These are phyloP conservation scores for Chelonia mydas DNA, from an alignment of 2,797 vertebrate species.

Conservation along the genomic window DNA sequence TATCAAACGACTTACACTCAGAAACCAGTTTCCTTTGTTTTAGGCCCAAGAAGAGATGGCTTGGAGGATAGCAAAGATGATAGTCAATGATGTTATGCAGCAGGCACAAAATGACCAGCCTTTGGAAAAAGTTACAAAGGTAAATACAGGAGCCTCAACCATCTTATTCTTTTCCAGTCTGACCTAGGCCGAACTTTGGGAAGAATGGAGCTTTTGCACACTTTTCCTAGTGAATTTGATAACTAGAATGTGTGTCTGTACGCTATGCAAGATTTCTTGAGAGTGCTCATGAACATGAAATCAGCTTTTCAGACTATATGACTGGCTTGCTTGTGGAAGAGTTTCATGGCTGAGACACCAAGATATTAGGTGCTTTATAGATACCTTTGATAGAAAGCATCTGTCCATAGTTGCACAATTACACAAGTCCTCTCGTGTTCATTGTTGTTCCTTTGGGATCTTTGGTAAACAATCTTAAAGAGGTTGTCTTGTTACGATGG, in stretches of 20 bases:
- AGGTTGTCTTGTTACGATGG: background rate
- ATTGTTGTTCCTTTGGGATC: background rate
- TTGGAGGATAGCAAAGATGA: constrained; percentile 99
- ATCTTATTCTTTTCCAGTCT: background rate
- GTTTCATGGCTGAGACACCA: background rate
- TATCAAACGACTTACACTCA: background rate
- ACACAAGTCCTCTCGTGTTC: background rate
- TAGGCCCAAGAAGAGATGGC: constrained; percentile 99
- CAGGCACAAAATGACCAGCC: constrained; percentile 91
- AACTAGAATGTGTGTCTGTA: background rate
- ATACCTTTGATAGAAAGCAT: background rate
- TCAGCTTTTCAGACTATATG: background rate
- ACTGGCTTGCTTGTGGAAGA: background rate
- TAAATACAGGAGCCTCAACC: constrained; percentile 66
- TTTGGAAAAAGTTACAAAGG: constrained; percentile 87
- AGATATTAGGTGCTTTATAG: background rate
- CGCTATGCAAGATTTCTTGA: background rate
- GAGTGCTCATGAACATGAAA: background rate
- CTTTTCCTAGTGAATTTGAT: background rate
- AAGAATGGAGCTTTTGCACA: constrained; percentile 35
- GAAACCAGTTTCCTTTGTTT: constrained; percentile 7
- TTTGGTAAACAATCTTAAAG: background rate
- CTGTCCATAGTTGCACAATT: background rate
- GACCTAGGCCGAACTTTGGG: background rate
- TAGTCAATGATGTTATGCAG: constrained; percentile 96